A percentile compares a stretch with the other conserved stretches of the same genome.
These are phyloP conservation scores for Scaptomyza tumidula DNA, from an alignment of 2,888 invertebrate species.

Conservation along the genomic window DNA sequence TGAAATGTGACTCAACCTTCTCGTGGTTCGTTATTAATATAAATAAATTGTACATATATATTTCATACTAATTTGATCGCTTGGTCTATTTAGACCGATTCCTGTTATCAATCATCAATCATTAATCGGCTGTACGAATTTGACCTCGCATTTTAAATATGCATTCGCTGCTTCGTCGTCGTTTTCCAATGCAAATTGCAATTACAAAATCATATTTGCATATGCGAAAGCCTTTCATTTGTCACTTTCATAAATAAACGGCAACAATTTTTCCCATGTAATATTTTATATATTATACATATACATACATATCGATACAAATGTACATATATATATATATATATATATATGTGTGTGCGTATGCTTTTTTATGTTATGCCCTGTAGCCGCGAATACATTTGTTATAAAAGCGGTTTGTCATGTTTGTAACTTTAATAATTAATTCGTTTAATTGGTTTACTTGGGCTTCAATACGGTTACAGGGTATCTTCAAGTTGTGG, in stretches of 20 bases:
- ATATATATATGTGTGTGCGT: not conserved
- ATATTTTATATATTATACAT: slow-evolving; percentile 25
- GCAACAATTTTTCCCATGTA: slow-evolving; percentile 52
- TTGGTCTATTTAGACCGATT: slow-evolving; percentile 14
- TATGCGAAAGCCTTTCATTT: slow-evolving; percentile 68
- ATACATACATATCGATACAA: not conserved
- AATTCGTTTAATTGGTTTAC: not conserved
- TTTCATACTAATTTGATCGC: slow-evolving; percentile 21
- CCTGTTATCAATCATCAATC: slow-evolving; percentile 48
- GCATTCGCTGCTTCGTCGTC: slow-evolving; percentile 31
- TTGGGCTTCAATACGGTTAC: not conserved
- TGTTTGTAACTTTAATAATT: not conserved
- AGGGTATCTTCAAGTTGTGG: not conserved
- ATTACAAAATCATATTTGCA: slow-evolving; percentile 75
- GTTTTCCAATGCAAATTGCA: slow-evolving; percentile 43
- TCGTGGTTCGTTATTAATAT: slow-evolving; percentile 16
- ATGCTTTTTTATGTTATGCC: not conserved
- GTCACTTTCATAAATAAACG: slow-evolving; percentile 67
- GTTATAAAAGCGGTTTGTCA: not conserved
- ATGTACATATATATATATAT: not conserved
- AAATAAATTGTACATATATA: slow-evolving; percentile 19
- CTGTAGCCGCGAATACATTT: not conserved
- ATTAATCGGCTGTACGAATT: slow-evolving; percentile 29
- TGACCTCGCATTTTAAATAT: slow-evolving; percentile 70
- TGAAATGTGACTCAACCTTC: not conserved